Evolutionary conservation across 2,888 invertebrate species (phyloP).

Genomic region (Polydrusus tereticollis): DNA sequence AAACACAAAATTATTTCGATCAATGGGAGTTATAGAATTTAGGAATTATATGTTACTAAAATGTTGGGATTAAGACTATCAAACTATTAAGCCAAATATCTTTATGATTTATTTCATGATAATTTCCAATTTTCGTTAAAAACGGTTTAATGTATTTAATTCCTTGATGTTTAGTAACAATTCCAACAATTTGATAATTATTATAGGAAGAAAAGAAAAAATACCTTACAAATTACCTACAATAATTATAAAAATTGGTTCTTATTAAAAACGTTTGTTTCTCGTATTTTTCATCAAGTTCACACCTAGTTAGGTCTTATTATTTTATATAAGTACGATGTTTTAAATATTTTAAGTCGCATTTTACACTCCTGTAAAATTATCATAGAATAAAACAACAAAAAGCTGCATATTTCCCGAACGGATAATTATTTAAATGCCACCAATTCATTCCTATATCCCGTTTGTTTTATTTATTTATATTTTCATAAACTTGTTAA

Average conservation of each 20-base stretch:
- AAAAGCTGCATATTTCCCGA: slow-evolving; percentile 11
- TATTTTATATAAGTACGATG: slow-evolving; percentile 4
- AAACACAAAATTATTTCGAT: neutral
- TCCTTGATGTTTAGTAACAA: no score
- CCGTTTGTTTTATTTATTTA: slow-evolving; percentile 36
- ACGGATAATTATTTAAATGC: slow-evolving; percentile 19
- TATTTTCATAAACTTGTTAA: slow-evolving; percentile 24
- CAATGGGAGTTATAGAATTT: neutral
- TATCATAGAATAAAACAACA: slow-evolving; percentile 19
- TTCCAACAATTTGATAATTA: neutral
- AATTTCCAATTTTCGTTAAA: slow-evolving; percentile 1
- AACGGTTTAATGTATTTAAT: neutral
- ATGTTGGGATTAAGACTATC: slow-evolving; percentile 1
- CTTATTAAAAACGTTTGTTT: no score
- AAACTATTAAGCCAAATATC: neutral
- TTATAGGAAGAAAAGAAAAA: neutral
- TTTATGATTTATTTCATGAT: neutral
- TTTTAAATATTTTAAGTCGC: slow-evolving; percentile 21
- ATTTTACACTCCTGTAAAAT: slow-evolving; percentile 23
- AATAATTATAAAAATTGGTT: no score
- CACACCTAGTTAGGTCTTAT: neutral
- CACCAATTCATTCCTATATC: slow-evolving; percentile 18
- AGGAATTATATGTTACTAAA: neutral
- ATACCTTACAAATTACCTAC: neutral
- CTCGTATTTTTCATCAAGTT: no score